phyloP scores from a whole-genome alignment of 2,797 vertebrate species.

The Steatocranus sp. region DNA sequence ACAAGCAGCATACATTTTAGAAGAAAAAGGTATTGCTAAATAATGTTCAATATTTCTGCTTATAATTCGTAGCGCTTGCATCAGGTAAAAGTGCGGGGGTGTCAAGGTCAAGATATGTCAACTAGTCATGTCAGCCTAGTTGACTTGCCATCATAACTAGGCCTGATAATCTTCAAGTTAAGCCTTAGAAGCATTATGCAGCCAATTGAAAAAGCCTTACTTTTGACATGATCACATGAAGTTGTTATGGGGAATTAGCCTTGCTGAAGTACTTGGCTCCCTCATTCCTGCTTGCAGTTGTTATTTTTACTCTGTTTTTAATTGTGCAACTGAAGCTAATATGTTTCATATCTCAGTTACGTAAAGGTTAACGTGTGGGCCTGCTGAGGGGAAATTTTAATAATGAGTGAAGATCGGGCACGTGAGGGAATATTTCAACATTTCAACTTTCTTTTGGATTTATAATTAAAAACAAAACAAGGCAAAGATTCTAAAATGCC shows the following conservation, averaged over 20 bases:
- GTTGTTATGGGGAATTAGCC: background rate
- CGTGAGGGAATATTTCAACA: slow-evolving; percentile 15
- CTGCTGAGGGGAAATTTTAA: background rate
- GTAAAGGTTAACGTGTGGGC: slow-evolving; percentile 24
- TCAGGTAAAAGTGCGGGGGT: background rate
- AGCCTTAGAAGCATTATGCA: background rate
- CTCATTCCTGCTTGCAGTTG: background rate
- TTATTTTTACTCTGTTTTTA: background rate
- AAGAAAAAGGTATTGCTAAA: background rate
- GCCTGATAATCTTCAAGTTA: background rate
- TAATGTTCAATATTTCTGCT: background rate
- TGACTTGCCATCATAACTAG: background rate
- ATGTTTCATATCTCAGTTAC: slow-evolving; percentile 1
- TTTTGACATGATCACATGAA: background rate
- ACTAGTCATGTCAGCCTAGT: background rate
- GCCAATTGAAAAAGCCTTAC: background rate
- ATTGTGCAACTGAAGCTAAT: slow-evolving; percentile 7
- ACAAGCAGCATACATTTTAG: background rate
- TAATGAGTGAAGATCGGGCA: slow-evolving; percentile 1
- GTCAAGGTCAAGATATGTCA: background rate
- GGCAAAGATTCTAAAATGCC: slow-evolving; percentile 6
- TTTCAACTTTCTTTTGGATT: slow-evolving; percentile 23
- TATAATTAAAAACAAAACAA: slow-evolving; percentile 39
- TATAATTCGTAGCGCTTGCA: background rate
- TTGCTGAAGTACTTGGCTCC: background rate